These are phyloP conservation scores for Eupithecia dodoneata DNA, from an alignment of 2,888 invertebrate species.

Conservation along the genomic window DNA sequence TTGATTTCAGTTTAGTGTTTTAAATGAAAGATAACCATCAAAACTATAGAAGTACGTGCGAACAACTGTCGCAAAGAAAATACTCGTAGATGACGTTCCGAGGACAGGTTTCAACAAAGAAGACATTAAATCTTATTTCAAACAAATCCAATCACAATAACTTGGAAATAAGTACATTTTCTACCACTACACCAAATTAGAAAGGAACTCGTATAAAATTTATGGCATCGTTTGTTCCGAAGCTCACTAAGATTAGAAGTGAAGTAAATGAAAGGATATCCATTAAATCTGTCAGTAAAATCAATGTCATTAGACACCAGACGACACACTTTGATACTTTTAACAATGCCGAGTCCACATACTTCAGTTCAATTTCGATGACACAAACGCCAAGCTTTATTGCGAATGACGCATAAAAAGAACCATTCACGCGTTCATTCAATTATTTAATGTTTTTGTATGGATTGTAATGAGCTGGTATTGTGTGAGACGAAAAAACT, in stretches of 20 bases:
- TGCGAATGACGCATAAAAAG: conserved; percentile 30
- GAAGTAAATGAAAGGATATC: conserved; percentile 8
- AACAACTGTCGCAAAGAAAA: not conserved
- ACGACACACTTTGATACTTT: not conserved
- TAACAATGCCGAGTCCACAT: conserved; percentile 7
- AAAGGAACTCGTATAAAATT: not conserved
- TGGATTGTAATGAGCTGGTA: conserved; percentile 49
- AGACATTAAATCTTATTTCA: not conserved
- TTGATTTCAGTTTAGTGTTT: not conserved
- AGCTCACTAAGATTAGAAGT: not conserved
- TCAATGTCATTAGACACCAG: conserved; percentile 12
- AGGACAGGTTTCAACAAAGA: not conserved
- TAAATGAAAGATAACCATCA: not conserved
- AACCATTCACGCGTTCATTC: conserved; percentile 54
- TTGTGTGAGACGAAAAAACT: conserved; percentile 45
- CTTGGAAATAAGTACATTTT: not conserved
- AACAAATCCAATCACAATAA: not conserved
- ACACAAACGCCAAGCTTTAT: conserved; percentile 31
- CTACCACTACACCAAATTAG: not conserved
- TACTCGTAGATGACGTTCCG: not conserved
- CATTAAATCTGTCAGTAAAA: conserved; percentile 16
- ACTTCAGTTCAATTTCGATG: conserved; percentile 18
- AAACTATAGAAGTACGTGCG: not conserved
- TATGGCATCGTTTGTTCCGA: not conserved
- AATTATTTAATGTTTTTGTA: conserved; percentile 54